Percentiles rank a stretch among this genome's conserved stretches.
Evolutionary conservation across 2,113 vertebrate genomes (phyloP).

Genomic region (Myodes glareolus): DNA sequence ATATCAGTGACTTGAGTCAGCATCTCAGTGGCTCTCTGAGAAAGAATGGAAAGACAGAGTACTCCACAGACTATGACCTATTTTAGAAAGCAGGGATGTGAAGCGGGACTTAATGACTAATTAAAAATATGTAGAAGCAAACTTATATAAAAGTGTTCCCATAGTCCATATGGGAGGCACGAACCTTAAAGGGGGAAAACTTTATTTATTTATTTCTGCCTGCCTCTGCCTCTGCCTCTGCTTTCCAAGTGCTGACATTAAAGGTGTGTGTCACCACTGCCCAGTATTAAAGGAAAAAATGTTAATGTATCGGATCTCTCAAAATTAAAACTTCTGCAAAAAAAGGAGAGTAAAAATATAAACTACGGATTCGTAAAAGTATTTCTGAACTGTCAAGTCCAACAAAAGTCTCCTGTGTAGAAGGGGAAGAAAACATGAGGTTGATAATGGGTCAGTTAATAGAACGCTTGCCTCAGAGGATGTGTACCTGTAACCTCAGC

Average conservation of each 20-base stretch:
- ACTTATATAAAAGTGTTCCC: constrained; percentile 6
- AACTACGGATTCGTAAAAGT: neutral
- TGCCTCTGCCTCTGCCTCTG: neutral
- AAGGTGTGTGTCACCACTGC: neutral
- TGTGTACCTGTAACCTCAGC: neutral
- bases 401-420: constrained; percentile 9
- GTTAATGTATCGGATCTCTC: neutral
- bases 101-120: neutral
- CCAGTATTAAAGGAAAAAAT: neutral
- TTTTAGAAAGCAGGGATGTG: neutral
- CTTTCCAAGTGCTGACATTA: neutral
- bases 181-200: neutral
- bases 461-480: neutral
- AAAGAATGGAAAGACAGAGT: neutral
- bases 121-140: neutral
- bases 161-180: neutral
- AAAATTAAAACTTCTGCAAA: constrained; percentile 35
- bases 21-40: neutral
- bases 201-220: neutral
- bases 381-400: neutral
- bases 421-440: neutral
- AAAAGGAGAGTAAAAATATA: neutral
- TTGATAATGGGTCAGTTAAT: neutral
- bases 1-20: neutral
- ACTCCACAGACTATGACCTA: neutral